Percentiles rank a stretch among this genome's conserved stretches.
Conservation (phyloP, 2,888 invertebrate genomes). For the Pterostichus niger region DNA sequence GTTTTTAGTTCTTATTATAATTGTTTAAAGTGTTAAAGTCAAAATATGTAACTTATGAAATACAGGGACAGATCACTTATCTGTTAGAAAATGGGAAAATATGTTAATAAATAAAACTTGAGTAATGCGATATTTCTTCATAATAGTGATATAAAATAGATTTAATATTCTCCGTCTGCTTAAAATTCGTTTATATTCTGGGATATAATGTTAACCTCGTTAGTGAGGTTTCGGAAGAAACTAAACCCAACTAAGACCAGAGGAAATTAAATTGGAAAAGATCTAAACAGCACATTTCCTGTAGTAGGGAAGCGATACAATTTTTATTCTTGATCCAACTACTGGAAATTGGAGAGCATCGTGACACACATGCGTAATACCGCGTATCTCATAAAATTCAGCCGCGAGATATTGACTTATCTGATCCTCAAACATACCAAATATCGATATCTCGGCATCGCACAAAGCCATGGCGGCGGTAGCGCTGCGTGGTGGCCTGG, state of each 20-base stretch:
- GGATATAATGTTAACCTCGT: background rate
- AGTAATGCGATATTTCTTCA: too few relatives aligned
- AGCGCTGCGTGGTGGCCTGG: slow-evolving; percentile 25
- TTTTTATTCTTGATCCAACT: slow-evolving; percentile 48
- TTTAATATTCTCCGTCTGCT: background rate
- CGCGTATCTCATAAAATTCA: slow-evolving; percentile 62
- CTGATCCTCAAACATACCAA: slow-evolving; percentile 61
- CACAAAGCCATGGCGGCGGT: slow-evolving; percentile 13
- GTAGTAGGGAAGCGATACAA: slow-evolving; percentile 53
- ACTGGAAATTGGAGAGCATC: slow-evolving; percentile 55
- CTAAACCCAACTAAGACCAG: slow-evolving; percentile 37
- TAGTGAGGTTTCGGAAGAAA: slow-evolving; percentile 28
- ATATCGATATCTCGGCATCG: slow-evolving; percentile 46
- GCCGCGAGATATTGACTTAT: slow-evolving; percentile 64
- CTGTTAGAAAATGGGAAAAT: too few relatives aligned
- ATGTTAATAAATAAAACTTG: too few relatives aligned
- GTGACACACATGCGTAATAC: slow-evolving; percentile 64
- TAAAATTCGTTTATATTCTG: slow-evolving; percentile 22
- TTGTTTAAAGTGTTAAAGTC: too few relatives aligned
- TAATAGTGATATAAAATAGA: too few relatives aligned
- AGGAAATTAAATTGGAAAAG: slow-evolving; percentile 55
- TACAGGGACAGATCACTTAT: too few relatives aligned
- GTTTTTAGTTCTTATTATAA: too few relatives aligned
- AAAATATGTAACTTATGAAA: too few relatives aligned
- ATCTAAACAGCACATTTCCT: slow-evolving; percentile 53